These are phyloP conservation scores for Pithys albifrons DNA, from an alignment of 2,113 vertebrate species.

Conservation along the genomic window DNA sequence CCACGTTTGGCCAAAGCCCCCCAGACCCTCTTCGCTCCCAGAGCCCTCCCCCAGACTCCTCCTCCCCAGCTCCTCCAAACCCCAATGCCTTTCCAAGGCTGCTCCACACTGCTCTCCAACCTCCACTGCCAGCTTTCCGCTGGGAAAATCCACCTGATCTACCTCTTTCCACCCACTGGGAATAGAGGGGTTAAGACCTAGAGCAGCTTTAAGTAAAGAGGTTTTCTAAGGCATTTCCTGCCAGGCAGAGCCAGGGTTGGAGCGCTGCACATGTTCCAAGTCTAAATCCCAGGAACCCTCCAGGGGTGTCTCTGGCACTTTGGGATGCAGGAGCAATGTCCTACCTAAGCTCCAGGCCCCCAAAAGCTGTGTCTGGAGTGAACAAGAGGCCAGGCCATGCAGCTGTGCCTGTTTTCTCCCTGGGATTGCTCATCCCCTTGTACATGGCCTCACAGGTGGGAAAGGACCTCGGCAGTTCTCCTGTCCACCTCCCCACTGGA, in stretches of 20 bases:
- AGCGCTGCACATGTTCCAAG: background rate
- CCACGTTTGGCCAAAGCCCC: background rate
- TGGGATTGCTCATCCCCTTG: too few relatives aligned
- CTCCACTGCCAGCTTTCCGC: background rate
- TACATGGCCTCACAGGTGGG: background rate
- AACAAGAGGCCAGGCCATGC: background rate
- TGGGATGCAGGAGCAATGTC: background rate
- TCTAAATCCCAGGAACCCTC: background rate
- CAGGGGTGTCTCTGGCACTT: background rate
- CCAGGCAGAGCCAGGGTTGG: background rate
- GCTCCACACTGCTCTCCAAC: background rate
- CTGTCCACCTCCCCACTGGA: background rate
- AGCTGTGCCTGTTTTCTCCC: background rate
- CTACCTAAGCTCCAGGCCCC: background rate
- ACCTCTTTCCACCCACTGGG: background rate
- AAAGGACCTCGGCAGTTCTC: background rate
- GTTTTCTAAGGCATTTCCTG: background rate
- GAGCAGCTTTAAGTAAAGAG: background rate
- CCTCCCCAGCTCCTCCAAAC: background rate
- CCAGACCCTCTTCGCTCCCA: background rate
- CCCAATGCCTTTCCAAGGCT: background rate
- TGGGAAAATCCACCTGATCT: background rate
- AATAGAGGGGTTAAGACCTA: background rate
- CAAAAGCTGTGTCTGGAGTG: background rate
- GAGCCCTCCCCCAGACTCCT: background rate